Conservation (phyloP, 2,797 vertebrate species). For the Sebastes jordani region DNA sequence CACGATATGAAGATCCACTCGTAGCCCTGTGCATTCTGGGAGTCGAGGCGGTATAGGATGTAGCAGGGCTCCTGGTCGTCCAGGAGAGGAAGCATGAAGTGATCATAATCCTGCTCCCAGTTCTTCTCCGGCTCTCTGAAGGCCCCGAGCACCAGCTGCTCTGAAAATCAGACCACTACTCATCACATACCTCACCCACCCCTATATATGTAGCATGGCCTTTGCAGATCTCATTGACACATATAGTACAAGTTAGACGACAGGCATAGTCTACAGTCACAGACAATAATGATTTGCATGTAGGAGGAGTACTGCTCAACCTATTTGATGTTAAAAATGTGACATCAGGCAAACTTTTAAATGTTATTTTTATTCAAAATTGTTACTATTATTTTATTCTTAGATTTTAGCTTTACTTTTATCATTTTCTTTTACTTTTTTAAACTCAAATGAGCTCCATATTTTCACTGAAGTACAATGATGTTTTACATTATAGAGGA, state of each 20-base stretch:
- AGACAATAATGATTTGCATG: background rate
- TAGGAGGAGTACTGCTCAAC: fast-evolving
- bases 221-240: background rate
- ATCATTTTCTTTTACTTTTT: background rate
- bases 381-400: background rate
- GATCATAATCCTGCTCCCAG: slow-evolving; percentile 96
- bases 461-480: background rate
- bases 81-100: slow-evolving; percentile 90
- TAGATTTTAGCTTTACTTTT: background rate
- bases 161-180: slow-evolving; percentile 83
- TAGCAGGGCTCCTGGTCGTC: slow-evolving; percentile 94
- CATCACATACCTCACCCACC: slow-evolving; percentile 71
- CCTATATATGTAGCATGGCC: background rate
- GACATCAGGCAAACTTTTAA: background rate
- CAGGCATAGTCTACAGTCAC: background rate
- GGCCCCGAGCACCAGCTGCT: slow-evolving; percentile 96
- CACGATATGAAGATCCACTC: slow-evolving; percentile 99
- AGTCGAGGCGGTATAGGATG: slow-evolving; percentile 95
- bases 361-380: background rate
- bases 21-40: slow-evolving; percentile 94
- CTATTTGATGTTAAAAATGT: background rate
- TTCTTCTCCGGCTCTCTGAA: slow-evolving; percentile 86
- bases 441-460: background rate
- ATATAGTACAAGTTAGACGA: background rate
- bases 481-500: background rate